phyloP scores from a whole-genome alignment of 2,797 vertebrate genomes.

The Intellagama lesueurii region DNA sequence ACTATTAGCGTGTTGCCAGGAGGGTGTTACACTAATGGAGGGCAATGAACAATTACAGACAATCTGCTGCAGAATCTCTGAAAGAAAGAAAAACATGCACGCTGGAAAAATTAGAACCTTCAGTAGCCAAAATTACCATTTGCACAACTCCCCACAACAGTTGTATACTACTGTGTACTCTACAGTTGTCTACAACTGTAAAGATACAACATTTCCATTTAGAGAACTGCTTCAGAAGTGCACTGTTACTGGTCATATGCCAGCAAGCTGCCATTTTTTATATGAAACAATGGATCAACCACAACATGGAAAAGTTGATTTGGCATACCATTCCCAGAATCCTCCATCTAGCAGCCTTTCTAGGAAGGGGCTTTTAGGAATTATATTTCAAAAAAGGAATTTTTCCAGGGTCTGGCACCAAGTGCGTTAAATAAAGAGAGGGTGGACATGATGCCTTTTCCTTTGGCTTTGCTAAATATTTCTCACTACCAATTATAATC shows the following conservation, averaged over 20 bases:
- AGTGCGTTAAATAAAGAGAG: not conserved
- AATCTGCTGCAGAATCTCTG: conserved; percentile 47
- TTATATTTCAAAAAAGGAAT: too few species aligned
- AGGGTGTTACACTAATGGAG: conserved; percentile 68
- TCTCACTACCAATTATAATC: not conserved
- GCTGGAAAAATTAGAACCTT: conserved; percentile 33
- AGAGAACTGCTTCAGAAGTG: conserved; percentile 13
- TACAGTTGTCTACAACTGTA: not conserved
- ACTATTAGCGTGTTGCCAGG: conserved; percentile 68
- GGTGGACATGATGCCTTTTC: conserved; percentile 11
- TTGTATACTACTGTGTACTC: not conserved
- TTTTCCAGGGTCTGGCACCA: too few species aligned
- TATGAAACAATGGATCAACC: not conserved
- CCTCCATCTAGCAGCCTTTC: too few species aligned
- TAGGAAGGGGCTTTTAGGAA: too few species aligned
- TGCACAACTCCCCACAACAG: not conserved
- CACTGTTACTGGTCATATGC: not conserved
- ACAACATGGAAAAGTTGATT: too few species aligned
- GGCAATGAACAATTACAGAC: conserved; percentile 66
- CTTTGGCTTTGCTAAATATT: not conserved
- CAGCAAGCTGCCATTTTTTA: conserved; percentile 6
- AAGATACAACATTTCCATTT: not conserved
- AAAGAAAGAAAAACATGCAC: conserved; percentile 14
- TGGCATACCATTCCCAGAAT: too few species aligned
- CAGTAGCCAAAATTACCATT: conserved; percentile 32